These are phyloP conservation scores for Lepus timidus DNA, from an alignment of 2,113 vertebrate species.

Conservation along the genomic window DNA sequence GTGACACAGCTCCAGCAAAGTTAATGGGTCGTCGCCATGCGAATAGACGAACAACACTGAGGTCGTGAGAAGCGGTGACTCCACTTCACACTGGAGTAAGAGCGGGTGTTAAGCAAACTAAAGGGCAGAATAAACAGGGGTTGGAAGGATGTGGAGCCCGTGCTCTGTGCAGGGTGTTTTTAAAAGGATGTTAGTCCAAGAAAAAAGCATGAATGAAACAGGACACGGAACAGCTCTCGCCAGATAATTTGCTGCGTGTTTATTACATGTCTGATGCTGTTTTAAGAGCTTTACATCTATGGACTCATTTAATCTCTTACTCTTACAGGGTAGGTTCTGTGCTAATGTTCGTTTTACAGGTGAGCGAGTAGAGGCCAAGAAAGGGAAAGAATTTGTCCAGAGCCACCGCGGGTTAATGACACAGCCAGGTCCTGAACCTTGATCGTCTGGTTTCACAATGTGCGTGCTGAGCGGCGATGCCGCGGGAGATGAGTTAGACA, in stretches of 20 bases:
- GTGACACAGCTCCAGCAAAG: background rate
- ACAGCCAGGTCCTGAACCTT: background rate
- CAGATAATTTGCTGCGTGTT: background rate
- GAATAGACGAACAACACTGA: background rate
- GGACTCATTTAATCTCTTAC: background rate
- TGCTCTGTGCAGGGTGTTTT: background rate
- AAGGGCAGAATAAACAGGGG: background rate
- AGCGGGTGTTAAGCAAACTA: background rate
- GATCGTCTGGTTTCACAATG: background rate
- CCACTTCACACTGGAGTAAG: background rate
- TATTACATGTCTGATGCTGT: background rate
- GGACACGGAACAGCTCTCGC: background rate
- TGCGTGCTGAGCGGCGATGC: background rate
- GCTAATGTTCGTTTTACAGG: constrained; percentile 17
- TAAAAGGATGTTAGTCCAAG: background rate
- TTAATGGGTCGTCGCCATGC: background rate
- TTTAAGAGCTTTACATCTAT: background rate
- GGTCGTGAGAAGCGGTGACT: background rate
- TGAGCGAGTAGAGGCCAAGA: background rate
- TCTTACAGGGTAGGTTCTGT: background rate
- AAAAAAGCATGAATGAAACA: background rate
- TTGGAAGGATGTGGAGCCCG: background rate
- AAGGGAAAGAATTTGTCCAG: background rate
- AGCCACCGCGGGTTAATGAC: background rate
- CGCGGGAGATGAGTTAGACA: background rate